Evolutionary conservation across 2,888 invertebrate species (phyloP), one percentile per base, ranked within the genome.

Genomic region (Trissonchulus latispiculum): DNA sequence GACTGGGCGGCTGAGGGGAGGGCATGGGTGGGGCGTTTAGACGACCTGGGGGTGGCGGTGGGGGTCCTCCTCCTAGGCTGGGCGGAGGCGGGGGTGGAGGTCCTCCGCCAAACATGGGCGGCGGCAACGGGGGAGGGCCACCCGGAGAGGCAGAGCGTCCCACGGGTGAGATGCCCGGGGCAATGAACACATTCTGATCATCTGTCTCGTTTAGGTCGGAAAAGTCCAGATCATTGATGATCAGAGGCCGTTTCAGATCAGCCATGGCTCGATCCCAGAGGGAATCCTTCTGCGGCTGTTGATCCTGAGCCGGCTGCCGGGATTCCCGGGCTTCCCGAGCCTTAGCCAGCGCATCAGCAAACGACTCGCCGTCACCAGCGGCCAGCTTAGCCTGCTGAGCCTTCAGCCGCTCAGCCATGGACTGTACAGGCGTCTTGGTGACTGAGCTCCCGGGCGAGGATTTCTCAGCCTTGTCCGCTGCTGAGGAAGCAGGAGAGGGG

Each of bases 221-320:
- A 84, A 99, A 99, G 85, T 99, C 97, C 81, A 97, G 87, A 85
- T 97, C 96, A 83, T 95, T 94, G 76, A 88, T 86, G 69, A 94
- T 87, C 77, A 91, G 89, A 1, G 85, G 84, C n/a, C 76, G 90
- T 1, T 78, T 78, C 72, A 83, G 72, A 33, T 78, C 79, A 61
- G 90, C 89, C 71, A 90, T 89, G 76, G 96, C 84, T 81, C 93
- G 92, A 81, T 96, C 95, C 96, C 97, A 97, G 81, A 95, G 92
- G 1, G 95, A 84, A 81, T 96, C 95, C 81, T 68, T 2, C 28
- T 64, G 66, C 35, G 8, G 66, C 64, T 64, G 64, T 31, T 64
- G 64, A 15, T 68, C 35, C 3, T n/a, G 2, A 33, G 28, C 36
- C 15, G 69, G 35, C 36, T n/a, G 28, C n/a, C 35, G 2, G 3